These are phyloP conservation scores for Heliocidaris erythrogramma DNA, from an alignment of 35 echinoderm and acorn worm genomes.

Conservation along the genomic window DNA sequence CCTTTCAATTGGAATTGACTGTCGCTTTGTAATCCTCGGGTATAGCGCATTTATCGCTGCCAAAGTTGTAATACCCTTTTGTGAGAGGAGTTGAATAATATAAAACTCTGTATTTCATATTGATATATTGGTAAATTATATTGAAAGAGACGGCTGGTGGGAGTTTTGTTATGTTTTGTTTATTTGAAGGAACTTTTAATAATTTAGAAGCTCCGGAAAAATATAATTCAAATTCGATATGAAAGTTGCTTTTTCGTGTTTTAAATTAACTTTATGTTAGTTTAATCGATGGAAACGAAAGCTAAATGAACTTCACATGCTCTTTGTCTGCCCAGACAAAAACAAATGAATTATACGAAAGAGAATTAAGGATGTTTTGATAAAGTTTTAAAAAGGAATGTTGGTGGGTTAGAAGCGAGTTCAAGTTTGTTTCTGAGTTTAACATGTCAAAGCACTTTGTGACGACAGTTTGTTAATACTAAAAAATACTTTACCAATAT, in stretches of 20 bases:
- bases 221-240: constrained; percentile 13
- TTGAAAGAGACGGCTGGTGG: neutral
- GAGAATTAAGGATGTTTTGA: neutral
- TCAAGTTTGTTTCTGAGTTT: neutral
- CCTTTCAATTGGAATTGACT: neutral
- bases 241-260: neutral
- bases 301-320: neutral
- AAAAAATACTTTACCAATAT: neutral
- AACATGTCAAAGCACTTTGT: neutral
- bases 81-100: constrained; percentile 11
- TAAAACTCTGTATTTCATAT: constrained; percentile 15
- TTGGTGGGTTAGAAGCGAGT: neutral
- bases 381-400: neutral
- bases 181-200: constrained; percentile 5
- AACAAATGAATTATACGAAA: neutral
- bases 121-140: constrained; percentile 8
- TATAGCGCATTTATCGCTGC: constrained; percentile 32
- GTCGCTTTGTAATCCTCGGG: constrained; percentile 15
- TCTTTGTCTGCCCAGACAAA: neutral
- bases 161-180: neutral
- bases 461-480: neutral
- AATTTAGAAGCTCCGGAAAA: constrained; percentile 20
- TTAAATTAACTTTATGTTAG: neutral
- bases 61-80: constrained; percentile 28
- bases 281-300: constrained; percentile 27